phyloP scores from a whole-genome alignment of 37 sponge, comb jelly and placozoan species.

The Corticium candelabrum region DNA sequence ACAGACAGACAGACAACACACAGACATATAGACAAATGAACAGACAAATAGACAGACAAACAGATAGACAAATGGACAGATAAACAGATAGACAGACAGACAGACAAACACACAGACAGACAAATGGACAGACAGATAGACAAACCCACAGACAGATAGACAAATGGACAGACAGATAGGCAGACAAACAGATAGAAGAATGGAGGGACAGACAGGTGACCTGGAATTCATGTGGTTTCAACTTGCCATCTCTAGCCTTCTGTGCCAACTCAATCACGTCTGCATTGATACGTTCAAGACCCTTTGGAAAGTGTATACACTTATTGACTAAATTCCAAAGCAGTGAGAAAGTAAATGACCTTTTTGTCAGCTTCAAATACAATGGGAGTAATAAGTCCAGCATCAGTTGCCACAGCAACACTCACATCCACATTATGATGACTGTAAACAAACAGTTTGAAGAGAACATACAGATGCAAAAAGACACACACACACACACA shows the following conservation, averaged over 20 bases:
- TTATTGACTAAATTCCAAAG: neutral
- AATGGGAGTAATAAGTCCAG: slow-evolving; percentile 95
- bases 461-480: slow-evolving; percentile 3
- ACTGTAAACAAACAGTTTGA: neutral
- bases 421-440: slow-evolving; percentile 79
- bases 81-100: no score
- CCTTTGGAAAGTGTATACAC: slow-evolving; percentile 22
- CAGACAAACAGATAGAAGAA: no score
- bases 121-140: no score
- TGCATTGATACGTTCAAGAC: slow-evolving; percentile 59
- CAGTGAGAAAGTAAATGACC: slow-evolving; percentile 22
- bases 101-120: no score
- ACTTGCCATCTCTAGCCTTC: slow-evolving; percentile 64
- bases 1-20: no score
- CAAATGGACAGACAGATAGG: no score
- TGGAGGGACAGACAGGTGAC: no score
- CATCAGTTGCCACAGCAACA: slow-evolving; percentile 92
- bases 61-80: no score
- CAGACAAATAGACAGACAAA: no score
- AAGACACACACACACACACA: slow-evolving; percentile 10
- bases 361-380: slow-evolving; percentile 75
- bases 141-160: no score
- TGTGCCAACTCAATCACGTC: slow-evolving; percentile 58
- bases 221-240: slow-evolving; percentile 85
- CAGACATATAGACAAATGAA: no score